phyloP scores from a whole-genome alignment of 2,888 invertebrate genomes.

The Thereva nobilitata region DNA sequence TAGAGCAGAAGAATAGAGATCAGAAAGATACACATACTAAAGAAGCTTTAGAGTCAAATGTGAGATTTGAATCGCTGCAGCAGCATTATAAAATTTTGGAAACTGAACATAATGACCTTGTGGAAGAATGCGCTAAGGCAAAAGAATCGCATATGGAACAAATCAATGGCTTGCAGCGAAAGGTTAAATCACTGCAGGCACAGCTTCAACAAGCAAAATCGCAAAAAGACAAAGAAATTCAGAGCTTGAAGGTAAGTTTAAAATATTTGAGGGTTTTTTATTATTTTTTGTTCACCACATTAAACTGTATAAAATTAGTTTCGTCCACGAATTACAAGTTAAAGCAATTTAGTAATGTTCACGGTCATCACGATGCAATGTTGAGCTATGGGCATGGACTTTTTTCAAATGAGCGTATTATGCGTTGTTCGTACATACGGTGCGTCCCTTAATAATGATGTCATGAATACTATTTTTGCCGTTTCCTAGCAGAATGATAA shows the following conservation, averaged over 20 bases:
- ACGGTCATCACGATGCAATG: too few species aligned
- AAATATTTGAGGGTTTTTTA: constrained; percentile 4
- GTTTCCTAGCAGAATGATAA: too few species aligned
- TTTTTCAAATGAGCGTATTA: too few species aligned
- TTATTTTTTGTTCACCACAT: neutral
- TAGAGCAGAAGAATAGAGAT: constrained; percentile 60
- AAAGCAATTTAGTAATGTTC: neutral
- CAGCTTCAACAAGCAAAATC: constrained; percentile 58
- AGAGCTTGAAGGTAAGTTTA: constrained; percentile 57
- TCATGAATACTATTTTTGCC: too few species aligned
- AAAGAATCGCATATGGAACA: constrained; percentile 60
- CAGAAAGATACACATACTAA: constrained; percentile 61
- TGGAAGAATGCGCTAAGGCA: constrained; percentile 59
- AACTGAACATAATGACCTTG: constrained; percentile 61
- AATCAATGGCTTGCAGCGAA: constrained; percentile 59
- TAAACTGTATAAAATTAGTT: neutral
- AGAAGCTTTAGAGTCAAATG: constrained; percentile 59
- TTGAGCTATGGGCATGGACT: too few species aligned
- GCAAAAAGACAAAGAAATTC: constrained; percentile 53
- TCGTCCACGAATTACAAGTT: neutral
- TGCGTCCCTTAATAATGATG: too few species aligned
- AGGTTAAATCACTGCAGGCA: constrained; percentile 59
- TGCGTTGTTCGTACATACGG: too few species aligned
- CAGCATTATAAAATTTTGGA: constrained; percentile 62
- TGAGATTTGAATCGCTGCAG: constrained; percentile 62